Evolutionary conservation across 2,888 invertebrate genomes (phyloP).

Genomic region (Teinopalpus imperialis): DNA sequence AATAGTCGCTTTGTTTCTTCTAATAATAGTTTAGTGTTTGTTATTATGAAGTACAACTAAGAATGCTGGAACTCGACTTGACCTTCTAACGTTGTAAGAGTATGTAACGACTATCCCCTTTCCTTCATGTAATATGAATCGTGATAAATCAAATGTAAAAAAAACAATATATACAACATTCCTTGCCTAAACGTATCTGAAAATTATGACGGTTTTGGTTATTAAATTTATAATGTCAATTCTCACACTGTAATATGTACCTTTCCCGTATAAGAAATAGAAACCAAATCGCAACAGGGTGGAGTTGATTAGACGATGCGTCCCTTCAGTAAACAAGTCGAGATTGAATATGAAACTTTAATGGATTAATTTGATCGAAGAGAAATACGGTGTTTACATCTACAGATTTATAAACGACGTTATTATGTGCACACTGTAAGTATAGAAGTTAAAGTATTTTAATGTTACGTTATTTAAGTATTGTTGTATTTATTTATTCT

Average conservation of each 20-base stretch:
- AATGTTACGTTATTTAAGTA: too few relatives aligned
- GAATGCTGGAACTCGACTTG: too few relatives aligned
- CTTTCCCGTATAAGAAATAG: constrained; percentile 25
- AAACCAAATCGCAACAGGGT: constrained; percentile 28
- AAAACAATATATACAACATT: constrained; percentile 28
- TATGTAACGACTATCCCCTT: not conserved
- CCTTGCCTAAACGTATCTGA: constrained; percentile 28
- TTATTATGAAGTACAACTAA: too few relatives aligned
- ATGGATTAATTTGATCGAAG: constrained; percentile 87
- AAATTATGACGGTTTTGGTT: constrained; percentile 30
- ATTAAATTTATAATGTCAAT: constrained; percentile 31
- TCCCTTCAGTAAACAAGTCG: constrained; percentile 85
- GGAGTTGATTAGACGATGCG: constrained; percentile 45
- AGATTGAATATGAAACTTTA: constrained; percentile 92
- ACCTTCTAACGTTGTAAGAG: too few relatives aligned
- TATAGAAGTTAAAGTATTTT: too few relatives aligned
- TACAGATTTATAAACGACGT: constrained; percentile 51
- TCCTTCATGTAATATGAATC: constrained; percentile 1
- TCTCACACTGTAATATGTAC: constrained; percentile 11
- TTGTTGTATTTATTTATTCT: too few relatives aligned
- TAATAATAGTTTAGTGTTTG: too few relatives aligned
- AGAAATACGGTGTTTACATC: constrained; percentile 55
- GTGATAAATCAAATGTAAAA: constrained; percentile 29
- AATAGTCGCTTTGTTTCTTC: too few relatives aligned
- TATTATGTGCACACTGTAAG: constrained; percentile 32